Conservation (phyloP, 2,888 invertebrate species). For the Hartigia nigra region DNA sequence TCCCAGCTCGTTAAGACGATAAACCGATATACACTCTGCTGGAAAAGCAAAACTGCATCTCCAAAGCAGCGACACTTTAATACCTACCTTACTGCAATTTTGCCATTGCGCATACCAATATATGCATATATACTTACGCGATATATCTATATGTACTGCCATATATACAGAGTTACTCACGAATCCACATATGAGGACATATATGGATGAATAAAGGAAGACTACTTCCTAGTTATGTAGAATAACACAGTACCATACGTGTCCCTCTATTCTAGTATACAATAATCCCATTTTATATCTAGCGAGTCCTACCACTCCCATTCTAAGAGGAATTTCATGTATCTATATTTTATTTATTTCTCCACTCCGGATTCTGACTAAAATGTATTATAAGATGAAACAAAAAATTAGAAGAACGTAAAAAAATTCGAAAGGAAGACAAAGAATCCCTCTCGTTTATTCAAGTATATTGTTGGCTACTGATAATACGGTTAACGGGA, state of each 20-base stretch:
- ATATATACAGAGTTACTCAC: background rate
- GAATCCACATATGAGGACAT: background rate
- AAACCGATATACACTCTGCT: background rate
- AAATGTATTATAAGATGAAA: background rate
- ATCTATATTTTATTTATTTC: constrained; percentile 13
- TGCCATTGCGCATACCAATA: background rate
- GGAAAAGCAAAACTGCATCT: background rate
- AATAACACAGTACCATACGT: background rate
- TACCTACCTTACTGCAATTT: background rate
- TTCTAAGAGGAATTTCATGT: constrained; percentile 19
- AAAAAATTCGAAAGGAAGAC: background rate
- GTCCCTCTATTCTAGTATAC: background rate
- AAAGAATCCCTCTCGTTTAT: background rate
- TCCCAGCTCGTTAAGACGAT: background rate
- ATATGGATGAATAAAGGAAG: background rate
- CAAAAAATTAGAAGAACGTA: background rate
- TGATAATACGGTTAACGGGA: background rate
- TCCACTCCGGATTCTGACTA: background rate
- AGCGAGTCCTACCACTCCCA: background rate
- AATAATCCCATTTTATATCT: background rate
- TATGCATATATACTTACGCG: background rate
- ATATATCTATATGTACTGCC: background rate
- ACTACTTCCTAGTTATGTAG: background rate
- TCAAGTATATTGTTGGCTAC: background rate
- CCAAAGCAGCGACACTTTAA: background rate